A percentile compares a stretch with the other conserved stretches of the same genome.
Conservation (phyloP, 2,113 vertebrate genomes). For the Verasper variegatus region DNA sequence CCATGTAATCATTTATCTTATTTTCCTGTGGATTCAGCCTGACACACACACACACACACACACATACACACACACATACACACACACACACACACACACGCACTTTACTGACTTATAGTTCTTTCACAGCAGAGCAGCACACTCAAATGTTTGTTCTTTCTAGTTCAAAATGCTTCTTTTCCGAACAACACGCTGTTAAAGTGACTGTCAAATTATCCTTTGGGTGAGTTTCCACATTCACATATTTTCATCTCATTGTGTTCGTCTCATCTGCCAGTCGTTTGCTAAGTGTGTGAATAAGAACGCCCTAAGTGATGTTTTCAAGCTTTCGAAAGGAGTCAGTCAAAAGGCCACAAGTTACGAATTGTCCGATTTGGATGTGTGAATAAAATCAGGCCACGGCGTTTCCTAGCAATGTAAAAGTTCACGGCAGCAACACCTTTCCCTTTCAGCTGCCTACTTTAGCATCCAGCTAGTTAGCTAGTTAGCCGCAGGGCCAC, state of each 20-base stretch:
- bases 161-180: background rate
- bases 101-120: no score
- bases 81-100: no score
- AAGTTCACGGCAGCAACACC: slow-evolving; percentile 47
- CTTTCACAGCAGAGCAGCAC: no score
- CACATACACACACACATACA: no score
- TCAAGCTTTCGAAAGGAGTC: background rate
- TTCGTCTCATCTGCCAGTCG: background rate
- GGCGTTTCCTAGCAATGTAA: background rate
- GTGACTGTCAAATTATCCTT: background rate
- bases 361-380: background rate
- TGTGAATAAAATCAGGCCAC: slow-evolving; percentile 28
- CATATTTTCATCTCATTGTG: background rate
- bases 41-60: no score
- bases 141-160: no score
- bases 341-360: slow-evolving; percentile 9
- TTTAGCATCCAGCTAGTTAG: slow-evolving; percentile 44
- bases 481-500: slow-evolving; percentile 35
- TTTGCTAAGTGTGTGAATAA: background rate
- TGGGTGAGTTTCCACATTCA: background rate
- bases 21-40: no score
- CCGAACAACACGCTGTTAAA: background rate
- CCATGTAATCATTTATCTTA: no score
- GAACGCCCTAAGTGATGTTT: background rate
- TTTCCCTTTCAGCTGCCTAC: slow-evolving; percentile 53